Percentiles rank a stretch among this genome's conserved stretches.
Conservation (phyloP, 2,797 vertebrate genomes). For the Acomys russatus region DNA sequence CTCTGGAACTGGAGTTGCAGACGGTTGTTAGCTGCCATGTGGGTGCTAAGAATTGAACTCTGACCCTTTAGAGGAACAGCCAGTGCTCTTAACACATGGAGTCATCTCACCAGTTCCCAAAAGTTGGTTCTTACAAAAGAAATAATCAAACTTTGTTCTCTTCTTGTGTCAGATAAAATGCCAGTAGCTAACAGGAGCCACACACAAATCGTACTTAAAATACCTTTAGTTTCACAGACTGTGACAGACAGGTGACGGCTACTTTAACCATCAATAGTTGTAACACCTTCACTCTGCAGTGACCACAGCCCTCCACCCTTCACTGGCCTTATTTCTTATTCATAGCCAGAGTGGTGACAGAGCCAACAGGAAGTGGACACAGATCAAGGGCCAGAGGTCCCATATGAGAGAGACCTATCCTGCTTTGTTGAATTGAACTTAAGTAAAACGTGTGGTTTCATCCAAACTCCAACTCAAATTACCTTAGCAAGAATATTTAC, state of each 20-base stretch:
- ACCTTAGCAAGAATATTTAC: not conserved
- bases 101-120: not conserved
- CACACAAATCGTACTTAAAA: conserved; percentile 47
- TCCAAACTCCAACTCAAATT: not conserved
- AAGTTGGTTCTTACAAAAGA: not conserved
- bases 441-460: not conserved
- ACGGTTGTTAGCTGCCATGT: not conserved
- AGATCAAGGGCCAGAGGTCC: not conserved
- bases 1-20: not conserved
- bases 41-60: not conserved
- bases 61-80: not conserved
- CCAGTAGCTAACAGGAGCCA: not conserved
- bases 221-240: conserved; percentile 53
- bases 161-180: conserved; percentile 28
- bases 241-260: conserved; percentile 29
- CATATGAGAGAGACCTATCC: not conserved
- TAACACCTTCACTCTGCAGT: not conserved
- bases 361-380: conserved; percentile 34
- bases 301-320: not conserved
- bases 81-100: not conserved
- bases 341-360: conserved; percentile 9
- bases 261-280: conserved; percentile 38
- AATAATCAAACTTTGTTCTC: conserved; percentile 18
- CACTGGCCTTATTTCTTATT: not conserved
- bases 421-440: conserved; percentile 32